phyloP scores from a whole-genome alignment of 2,797 vertebrate species.

The Aldrovandia affinis region DNA sequence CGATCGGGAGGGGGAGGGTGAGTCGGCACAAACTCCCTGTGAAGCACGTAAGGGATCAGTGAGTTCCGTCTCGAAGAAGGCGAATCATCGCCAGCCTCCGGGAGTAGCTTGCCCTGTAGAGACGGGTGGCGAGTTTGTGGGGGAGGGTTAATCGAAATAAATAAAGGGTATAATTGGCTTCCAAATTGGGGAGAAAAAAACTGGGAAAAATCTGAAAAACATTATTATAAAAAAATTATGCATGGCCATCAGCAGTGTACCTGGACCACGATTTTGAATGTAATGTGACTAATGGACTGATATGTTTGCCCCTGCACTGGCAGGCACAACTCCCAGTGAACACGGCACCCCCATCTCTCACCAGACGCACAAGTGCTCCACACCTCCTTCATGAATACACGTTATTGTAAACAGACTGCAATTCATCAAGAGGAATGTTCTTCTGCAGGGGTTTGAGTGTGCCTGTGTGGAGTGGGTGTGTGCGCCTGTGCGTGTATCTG shows the following conservation, averaged over 20 bases:
- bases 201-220: no score
- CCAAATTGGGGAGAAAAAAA: no score
- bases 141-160: no score
- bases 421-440: slow-evolving; percentile 31
- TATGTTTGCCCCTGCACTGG: not conserved
- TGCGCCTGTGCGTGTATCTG: slow-evolving; percentile 8
- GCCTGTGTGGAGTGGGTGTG: slow-evolving; percentile 27
- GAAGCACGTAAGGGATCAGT: no score
- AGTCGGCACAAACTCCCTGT: no score
- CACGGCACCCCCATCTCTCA: not conserved
- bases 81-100: no score
- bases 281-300: slow-evolving; percentile 22
- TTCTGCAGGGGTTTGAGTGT: slow-evolving; percentile 7
- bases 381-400: slow-evolving; percentile 30
- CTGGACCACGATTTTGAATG: slow-evolving; percentile 30
- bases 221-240: no score
- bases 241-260: no score
- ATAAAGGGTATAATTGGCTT: no score
- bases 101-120: slow-evolving; percentile 32
- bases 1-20: not conserved
- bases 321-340: not conserved
- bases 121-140: no score
- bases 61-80: no score
- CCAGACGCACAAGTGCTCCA: slow-evolving; percentile 1
- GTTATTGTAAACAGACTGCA: slow-evolving; percentile 39